Evolutionary conservation across 2,888 invertebrate genomes (phyloP), one percentile per base, ranked within the genome.

Genomic region (Marronus borbonicus): DNA sequence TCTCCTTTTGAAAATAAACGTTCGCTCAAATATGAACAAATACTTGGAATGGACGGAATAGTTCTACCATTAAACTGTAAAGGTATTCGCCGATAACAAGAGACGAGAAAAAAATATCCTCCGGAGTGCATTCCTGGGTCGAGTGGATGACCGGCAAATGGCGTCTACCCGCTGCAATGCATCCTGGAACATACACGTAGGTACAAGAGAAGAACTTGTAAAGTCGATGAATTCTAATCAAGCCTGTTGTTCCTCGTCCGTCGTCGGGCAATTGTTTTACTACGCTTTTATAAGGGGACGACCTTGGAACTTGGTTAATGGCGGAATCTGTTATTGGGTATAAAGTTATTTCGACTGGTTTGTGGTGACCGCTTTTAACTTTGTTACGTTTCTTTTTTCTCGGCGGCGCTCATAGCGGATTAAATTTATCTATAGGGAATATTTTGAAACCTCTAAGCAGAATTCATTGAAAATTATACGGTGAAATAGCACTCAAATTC

Each of bases 191-290:
- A 58, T 20, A 58, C 39, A 58, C 39, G 20, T 20, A 36, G 28
- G 24, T 58, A 72, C 14, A 58, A 44, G 72, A 58, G 72, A 72
- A 60, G 72, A 72, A 72, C 72, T 58, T 58, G 76, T 77, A 76
- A 79, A 77, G 65, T 68, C 79, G 77, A 80, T 80, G 80, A 80
- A 81, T 81, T 81, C 79, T 80, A 81, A 80, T 81, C 79, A 81
- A 81, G 78, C 68, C 76, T 79, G 78, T 79, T 72, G 66, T 76
- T 70, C 72, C 65, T 70, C 52, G 66, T 50, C 64, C 68, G 52
- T 12, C 31, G 69, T 52, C 75, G n/a, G 60, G 12, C 69, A 69
- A 76, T 76, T 76, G 76, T 76, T 76, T 66, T 76, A 76, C 69
- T 66, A 60, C 69, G n/a, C 49, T 49, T 69, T 69, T 76, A 69